Conservation (phyloP, 2,797 vertebrate species). For the Manis crassicaudata region DNA sequence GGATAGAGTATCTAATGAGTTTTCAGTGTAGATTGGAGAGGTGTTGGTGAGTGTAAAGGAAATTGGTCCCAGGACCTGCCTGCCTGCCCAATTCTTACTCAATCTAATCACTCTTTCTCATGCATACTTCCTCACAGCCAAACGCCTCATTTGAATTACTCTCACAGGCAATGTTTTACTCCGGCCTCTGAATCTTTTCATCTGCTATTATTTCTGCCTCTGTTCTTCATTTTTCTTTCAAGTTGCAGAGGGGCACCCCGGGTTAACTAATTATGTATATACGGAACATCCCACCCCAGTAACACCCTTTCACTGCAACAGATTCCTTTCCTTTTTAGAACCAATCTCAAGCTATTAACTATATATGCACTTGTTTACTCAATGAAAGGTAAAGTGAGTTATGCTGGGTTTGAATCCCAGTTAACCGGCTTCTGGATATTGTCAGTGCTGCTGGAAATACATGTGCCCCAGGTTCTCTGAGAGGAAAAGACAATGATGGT, state of each 20-base stretch:
- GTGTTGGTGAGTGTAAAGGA: not conserved
- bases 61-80: not conserved
- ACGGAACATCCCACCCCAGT: not conserved
- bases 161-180: not conserved
- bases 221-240: not conserved
- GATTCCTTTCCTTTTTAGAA: not conserved
- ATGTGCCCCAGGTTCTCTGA: not conserved
- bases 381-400: not conserved
- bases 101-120: not conserved
- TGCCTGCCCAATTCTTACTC: not conserved
- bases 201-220: not conserved
- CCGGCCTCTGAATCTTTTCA: not conserved
- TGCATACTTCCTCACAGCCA: not conserved
- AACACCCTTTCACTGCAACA: accelerated
- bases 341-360: not conserved
- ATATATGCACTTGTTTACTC: not conserved
- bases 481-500: not conserved
- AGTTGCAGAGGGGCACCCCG: not conserved
- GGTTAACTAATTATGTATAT: not conserved
- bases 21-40: not conserved
- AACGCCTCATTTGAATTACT: not conserved
- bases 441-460: not conserved
- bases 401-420: not conserved
- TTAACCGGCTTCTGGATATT: not conserved
- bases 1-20: not conserved